These are phyloP conservation scores for Cynodonichthys magdalenae DNA, from an alignment of 2,797 vertebrate genomes.

Conservation along the genomic window DNA sequence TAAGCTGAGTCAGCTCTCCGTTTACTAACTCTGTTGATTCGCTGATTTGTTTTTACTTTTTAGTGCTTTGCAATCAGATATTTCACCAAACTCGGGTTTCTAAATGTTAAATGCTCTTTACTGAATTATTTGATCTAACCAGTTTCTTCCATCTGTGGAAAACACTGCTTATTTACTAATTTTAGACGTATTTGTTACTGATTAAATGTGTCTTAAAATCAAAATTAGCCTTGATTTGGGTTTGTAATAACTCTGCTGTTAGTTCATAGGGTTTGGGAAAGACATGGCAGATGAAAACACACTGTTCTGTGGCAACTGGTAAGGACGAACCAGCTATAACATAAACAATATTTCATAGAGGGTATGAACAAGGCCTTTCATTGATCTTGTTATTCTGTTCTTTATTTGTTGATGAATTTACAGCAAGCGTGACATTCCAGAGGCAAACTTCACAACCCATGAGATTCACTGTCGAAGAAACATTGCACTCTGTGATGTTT, in stretches of 20 bases:
- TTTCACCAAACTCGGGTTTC: neutral
- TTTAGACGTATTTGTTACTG: neutral
- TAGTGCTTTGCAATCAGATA: too few relatives aligned
- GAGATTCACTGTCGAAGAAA: constrained; percentile 96
- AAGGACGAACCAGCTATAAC: constrained; percentile 3
- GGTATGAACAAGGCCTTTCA: neutral
- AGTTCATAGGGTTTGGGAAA: constrained; percentile 33
- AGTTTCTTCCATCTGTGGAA: neutral
- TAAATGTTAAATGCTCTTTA: neutral
- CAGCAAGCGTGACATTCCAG: constrained; percentile 94
- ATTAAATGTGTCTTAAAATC: neutral
- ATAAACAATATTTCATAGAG: neutral
- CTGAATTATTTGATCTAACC: neutral
- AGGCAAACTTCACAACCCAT: constrained; percentile 92
- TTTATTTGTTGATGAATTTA: constrained; percentile 1
- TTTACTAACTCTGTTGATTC: neutral
- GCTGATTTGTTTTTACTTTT: neutral
- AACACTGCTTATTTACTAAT: neutral
- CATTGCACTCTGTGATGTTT: constrained; percentile 87
- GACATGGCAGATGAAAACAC: constrained; percentile 83
- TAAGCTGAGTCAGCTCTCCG: neutral
- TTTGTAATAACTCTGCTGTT: constrained; percentile 7
- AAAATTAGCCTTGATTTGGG: neutral
- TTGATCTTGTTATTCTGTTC: neutral
- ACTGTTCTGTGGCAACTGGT: constrained; percentile 85